These are phyloP conservation scores for Saccostrea echinata DNA, from an alignment of 1,140 invertebrate species.

Conservation along the genomic window DNA sequence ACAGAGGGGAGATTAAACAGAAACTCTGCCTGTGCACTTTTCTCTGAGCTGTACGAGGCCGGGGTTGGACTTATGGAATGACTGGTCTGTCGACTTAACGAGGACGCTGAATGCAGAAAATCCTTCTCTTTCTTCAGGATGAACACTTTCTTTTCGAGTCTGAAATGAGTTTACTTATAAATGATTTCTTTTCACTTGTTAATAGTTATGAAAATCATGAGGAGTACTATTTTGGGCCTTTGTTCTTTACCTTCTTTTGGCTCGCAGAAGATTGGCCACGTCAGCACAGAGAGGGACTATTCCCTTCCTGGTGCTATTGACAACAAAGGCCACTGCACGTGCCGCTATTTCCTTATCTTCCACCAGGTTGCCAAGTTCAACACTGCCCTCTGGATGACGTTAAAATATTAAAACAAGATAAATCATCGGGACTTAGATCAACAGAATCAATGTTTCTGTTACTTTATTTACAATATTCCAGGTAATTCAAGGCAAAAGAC, in stretches of 20 bases:
- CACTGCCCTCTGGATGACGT: constrained; percentile 9
- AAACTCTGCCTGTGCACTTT: constrained; percentile 42
- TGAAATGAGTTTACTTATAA: constrained; percentile 53
- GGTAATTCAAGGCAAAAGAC: not conserved
- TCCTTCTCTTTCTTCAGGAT: constrained; percentile 73
- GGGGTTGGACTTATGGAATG: constrained; percentile 77
- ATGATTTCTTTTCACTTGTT: too few relatives aligned
- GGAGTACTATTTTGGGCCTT: not conserved
- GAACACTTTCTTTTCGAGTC: constrained; percentile 75
- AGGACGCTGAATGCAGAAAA: constrained; percentile 68
- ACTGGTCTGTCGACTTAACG: constrained; percentile 72
- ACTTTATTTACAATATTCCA: not conserved
- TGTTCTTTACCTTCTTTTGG: constrained; percentile 71
- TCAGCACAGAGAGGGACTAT: constrained; percentile 79
- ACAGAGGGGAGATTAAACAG: not conserved
- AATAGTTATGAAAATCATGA: not conserved
- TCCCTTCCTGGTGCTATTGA: constrained; percentile 79
- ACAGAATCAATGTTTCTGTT: not conserved
- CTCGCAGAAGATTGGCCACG: constrained; percentile 76
- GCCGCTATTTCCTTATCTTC: constrained; percentile 80
- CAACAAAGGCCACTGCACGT: constrained; percentile 79
- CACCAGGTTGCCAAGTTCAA: constrained; percentile 72
- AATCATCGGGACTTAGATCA: not conserved
- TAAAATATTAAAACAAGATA: constrained; percentile 31
- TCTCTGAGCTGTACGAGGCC: constrained; percentile 67